Evolutionary conservation across 2,113 vertebrate species (phyloP), one percentile per base, ranked within the genome.

Genomic region (Leptodactylus fuscus): DNA sequence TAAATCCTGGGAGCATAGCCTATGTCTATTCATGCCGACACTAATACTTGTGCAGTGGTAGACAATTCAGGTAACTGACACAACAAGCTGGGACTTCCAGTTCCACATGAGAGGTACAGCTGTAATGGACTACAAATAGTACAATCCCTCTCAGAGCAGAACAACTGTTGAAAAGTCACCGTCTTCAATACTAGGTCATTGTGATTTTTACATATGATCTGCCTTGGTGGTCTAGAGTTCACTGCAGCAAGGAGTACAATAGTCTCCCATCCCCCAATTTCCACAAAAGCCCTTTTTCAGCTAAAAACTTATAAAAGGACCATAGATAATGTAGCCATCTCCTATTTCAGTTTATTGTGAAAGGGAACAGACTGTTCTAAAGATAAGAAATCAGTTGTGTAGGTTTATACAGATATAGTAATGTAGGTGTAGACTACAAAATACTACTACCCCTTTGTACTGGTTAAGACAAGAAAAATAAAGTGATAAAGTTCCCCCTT

Each of bases 201-300:
- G 75, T 53, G 2, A 22, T 51, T 34, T 51, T 34, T 36, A 77
- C 16, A 36, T 12, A 11, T 15, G 10, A 53, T 58, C 32, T 79
- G 51, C 13, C 11, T 58, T 58, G 76, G 76, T 79, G 76, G 76
- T 79, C 76, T 29, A 24, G 20, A 5, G 20, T 44, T 22, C 29
- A 15, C 13, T 53, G 8, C 15, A 20, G 16, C 46, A 24, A 20
- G 20, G 20, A 32, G 51, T 2, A 32, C 24, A 49, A 34, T 53
- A 5, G 46, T 13, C 29, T 22, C 29, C 46, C 46, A 29, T 49
- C 74, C 74, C 29, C 74, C 74, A 18, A 15, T 32, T 20, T 9
- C 6, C 10, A 6, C 0, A n/a, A 9, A 2, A 20, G 29, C 3
- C 38, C 46, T 44, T 73, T 44, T 73, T 32, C 18, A 20, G 2